Base-by-base conservation (phyloP, 2,888 invertebrate species). In the Catocala sponsa region DNA sequence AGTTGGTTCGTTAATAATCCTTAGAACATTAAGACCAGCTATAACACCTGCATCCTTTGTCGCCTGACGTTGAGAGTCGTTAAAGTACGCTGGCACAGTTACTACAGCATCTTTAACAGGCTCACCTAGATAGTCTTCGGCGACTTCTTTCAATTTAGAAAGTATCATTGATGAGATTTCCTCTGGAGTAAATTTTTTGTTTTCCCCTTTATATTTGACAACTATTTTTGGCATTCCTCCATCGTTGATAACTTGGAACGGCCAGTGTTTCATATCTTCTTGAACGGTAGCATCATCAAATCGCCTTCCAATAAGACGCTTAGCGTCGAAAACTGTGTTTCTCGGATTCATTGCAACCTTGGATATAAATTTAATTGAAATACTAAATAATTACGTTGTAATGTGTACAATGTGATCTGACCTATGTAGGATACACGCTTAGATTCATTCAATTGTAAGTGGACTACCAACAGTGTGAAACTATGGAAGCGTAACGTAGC, bases 1-100 rank as follows among this genome's bases (percentile, higher is more conserved):
- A 2, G 98, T 98, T 7, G 98, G 98, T 86, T 98, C 98, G 85
- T 98, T 98, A 75, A 98, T 98, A 67, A 98, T 98, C 78, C 98
- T 95, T 46, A 98, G 93, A 2, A 99, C 98, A 88, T 98, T 98
- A 33, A 99, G 87, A 0, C 97, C 98, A 25, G 98, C 97, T 81
- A 97, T 97, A 4, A 95, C 95, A 0, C 98, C 98, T 10, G 98
- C 98, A 89, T 98, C 98, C 90, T 98, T 98, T 7, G 98, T 98
- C 10, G 97, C 97, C 86, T 97, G 97, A 10, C 97, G 95, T 86
- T 97, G 97, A 4, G 97, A 97, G 80, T 97, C 97, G 82, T 97
- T 97, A 84, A 97, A 97, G 84, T 97, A 98, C 5, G 97, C 97
- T 5, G 98, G 98, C 4, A 98, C 98, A 0, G 98, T 98, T 72